These are phyloP conservation scores for Timema cristinae DNA, from an alignment of 2,888 invertebrate genomes.

Conservation along the genomic window DNA sequence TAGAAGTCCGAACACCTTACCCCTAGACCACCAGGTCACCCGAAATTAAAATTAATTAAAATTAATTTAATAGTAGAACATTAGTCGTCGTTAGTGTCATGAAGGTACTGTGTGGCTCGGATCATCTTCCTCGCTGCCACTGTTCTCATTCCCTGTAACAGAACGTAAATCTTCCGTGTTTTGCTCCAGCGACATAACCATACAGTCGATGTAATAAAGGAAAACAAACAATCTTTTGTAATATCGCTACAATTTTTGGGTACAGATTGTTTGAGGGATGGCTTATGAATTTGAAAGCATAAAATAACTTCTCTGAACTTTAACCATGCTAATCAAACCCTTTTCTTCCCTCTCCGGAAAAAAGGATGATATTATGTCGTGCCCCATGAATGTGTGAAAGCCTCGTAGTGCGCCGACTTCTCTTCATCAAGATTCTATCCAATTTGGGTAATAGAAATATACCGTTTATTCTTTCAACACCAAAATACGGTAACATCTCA, in stretches of 20 bases:
- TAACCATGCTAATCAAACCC: too few species aligned
- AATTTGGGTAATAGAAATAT: not conserved
- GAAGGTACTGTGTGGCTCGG: too few species aligned
- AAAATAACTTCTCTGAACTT: not conserved
- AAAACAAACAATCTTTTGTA: not conserved
- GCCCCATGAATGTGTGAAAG: not conserved
- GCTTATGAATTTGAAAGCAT: not conserved
- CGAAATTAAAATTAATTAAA: too few species aligned
- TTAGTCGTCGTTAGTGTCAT: too few species aligned
- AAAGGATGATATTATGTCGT: not conserved
- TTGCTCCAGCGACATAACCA: slow-evolving; percentile 1
- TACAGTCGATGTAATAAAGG: not conserved
- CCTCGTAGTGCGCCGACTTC: not conserved
- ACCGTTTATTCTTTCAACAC: slow-evolving; percentile 5
- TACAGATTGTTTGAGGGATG: not conserved
- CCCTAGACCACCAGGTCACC: too few species aligned
- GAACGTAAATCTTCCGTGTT: not conserved
- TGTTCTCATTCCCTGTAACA: too few species aligned
- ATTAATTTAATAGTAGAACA: too few species aligned
- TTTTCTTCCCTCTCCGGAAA: not conserved
- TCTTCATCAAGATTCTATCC: not conserved
- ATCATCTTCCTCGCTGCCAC: too few species aligned
- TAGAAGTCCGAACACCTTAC: too few species aligned
- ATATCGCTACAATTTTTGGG: not conserved
- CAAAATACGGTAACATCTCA: not conserved